Conservation (phyloP, 1,140 invertebrate genomes). For the Euwallacea fornicatus region DNA sequence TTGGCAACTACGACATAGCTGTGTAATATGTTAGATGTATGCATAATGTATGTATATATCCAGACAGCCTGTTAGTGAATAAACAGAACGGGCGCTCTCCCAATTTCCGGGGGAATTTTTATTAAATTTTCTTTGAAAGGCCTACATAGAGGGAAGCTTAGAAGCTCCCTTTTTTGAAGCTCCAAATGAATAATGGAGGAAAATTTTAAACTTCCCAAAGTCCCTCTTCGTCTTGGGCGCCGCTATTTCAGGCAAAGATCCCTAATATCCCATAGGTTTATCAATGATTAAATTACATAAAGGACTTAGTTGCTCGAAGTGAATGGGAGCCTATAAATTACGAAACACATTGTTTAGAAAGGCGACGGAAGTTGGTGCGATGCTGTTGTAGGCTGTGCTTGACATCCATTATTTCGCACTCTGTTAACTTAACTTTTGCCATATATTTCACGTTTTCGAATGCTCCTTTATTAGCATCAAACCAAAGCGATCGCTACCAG, state of each 20-base stretch:
- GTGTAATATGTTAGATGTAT: not conserved
- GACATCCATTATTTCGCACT: slow-evolving; percentile 37
- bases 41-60: slow-evolving; percentile 8
- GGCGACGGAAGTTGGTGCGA: slow-evolving; percentile 7
- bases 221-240: no score
- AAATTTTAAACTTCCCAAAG: no score
- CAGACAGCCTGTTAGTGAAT: not conserved
- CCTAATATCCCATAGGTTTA: slow-evolving; percentile 19
- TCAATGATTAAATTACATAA: slow-evolving; percentile 32
- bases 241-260: not conserved
- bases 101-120: slow-evolving; percentile 3
- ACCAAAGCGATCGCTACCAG: no score
- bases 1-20: no score
- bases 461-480: no score
- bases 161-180: no score
- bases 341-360: slow-evolving; percentile 36
- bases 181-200: no score
- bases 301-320: not conserved
- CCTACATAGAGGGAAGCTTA: not conserved
- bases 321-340: slow-evolving; percentile 33
- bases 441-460: slow-evolving; percentile 7
- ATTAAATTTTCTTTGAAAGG: slow-evolving; percentile 2
- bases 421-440: slow-evolving; percentile 28
- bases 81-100: slow-evolving; percentile 3
- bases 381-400: slow-evolving; percentile 19